Base-by-base conservation (phyloP, 2,888 invertebrate species). In the Lysandra coridon region DNA sequence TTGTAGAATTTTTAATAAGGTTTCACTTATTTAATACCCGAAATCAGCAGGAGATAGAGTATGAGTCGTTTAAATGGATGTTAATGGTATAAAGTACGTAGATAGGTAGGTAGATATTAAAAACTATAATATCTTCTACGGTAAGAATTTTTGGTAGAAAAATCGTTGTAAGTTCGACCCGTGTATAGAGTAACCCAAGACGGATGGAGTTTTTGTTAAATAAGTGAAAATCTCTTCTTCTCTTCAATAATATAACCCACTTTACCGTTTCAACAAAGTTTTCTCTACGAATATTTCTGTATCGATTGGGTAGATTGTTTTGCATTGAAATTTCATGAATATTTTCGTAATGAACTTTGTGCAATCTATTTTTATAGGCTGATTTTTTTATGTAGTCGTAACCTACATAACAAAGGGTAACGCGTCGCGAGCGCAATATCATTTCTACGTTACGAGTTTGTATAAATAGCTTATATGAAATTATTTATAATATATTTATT, bases 341-440 rank as follows among this genome's bases (percentile, higher is more conserved):
- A 91, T 92, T 91, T 92, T 91, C 88, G 83, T 89, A 90, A 87
- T 86, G 82, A 86, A 85, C 84, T 90, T 90, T 90, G 92, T 93
- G 93, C 92, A 92, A 93, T 93, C 91, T 93, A 93, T 93, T 93
- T 93, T 93, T 92, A 89, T 93, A 93, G 88, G 88, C 88, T 88
- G 87, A 88, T 85, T 90, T 86, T 88, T 91, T 91, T 87, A 89
- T 85, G 88, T 80, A 80, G 80, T 79, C 79, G 78, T 78, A 83
- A 85, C 85, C 83, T 83, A 85, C 81, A 84, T 85, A 84, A 85
- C 84, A 84, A 84, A 84, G 87, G 81, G 81, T 83, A 83, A 84
- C 84, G 85, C 85, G 84, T 84, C 83, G 86, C 14, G 83, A 84
- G 87, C 89, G 89, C 87, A 86, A 91, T 91, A 93, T 93, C 90